A percentile compares a stretch with the other conserved stretches of the same genome.
Evolutionary conservation across 2,888 invertebrate species (phyloP).

Genomic region (Amphipoea oculea): DNA sequence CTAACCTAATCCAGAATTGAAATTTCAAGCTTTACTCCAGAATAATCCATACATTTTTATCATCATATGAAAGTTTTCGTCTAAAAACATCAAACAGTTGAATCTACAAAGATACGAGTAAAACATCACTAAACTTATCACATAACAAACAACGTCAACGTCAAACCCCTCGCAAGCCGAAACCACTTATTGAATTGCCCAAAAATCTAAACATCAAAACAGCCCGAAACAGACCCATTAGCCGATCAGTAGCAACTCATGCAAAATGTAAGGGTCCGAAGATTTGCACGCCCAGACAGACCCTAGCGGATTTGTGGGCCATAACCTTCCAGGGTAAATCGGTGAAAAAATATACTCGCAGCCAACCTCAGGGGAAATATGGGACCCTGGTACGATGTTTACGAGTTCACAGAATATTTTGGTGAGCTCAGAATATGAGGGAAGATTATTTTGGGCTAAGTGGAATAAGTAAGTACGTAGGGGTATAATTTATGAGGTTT

Average conservation of each 20-base stretch:
- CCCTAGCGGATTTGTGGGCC: constrained; percentile 55
- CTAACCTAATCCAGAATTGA: neutral
- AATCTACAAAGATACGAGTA: neutral
- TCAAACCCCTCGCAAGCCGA: neutral
- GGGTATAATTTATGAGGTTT: neutral
- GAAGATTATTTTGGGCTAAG: constrained; percentile 28
- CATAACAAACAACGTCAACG: neutral
- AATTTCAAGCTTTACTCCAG: neutral
- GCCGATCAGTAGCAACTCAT: constrained; percentile 59
- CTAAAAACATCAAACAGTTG: constrained; percentile 6
- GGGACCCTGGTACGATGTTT: constrained; percentile 53
- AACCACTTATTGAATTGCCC: constrained; percentile 38
- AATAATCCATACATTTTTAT: too few species aligned
- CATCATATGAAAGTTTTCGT: too few species aligned
- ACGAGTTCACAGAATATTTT: constrained; percentile 58
- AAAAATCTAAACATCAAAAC: constrained; percentile 47
- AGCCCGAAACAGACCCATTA: constrained; percentile 32
- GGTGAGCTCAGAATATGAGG: constrained; percentile 23
- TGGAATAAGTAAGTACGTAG: neutral
- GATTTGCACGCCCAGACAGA: constrained; percentile 54
- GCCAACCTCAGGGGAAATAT: constrained; percentile 65
- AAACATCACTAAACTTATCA: neutral
- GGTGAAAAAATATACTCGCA: constrained; percentile 62
- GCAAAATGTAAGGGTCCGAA: constrained; percentile 58
- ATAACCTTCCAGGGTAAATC: constrained; percentile 65